These are phyloP conservation scores for Tylochromis polylepis DNA, from an alignment of 2,113 vertebrate species.

Conservation along the genomic window DNA sequence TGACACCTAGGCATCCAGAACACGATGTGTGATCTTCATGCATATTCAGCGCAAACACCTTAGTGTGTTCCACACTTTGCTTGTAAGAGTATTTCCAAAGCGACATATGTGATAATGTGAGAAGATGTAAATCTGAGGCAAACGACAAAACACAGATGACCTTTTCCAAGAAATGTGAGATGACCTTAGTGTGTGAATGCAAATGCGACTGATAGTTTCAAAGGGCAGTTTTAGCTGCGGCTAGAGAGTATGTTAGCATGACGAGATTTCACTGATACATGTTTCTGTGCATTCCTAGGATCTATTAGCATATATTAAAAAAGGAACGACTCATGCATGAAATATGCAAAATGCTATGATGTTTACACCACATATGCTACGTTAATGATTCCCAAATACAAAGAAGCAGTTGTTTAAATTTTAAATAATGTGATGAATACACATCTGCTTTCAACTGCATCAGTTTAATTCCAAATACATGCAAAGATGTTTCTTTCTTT, in stretches of 20 bases:
- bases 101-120: conserved; percentile 7
- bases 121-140: conserved; percentile 20
- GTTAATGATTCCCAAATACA: not conserved
- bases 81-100: not conserved
- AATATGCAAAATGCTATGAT: not conserved
- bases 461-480: not conserved
- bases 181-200: conserved; percentile 24
- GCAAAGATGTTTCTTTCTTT: not conserved
- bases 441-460: not conserved
- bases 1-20: conserved; percentile 39
- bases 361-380: not conserved
- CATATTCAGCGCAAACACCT: conserved; percentile 22
- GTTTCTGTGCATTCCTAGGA: not conserved
- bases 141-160: conserved; percentile 25
- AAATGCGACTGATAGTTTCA: conserved; percentile 25
- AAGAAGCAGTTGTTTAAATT: not conserved
- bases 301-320: not conserved
- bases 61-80: not conserved
- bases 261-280: not conserved
- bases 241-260: not conserved
- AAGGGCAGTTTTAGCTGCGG: not conserved
- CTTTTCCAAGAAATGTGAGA: conserved; percentile 18
- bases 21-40: conserved; percentile 24
- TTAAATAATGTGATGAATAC: not conserved
- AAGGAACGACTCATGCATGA: not conserved